Evolutionary conservation across 1,140 invertebrate genomes (phyloP).

Genomic region (Trissolcus basalis): DNA sequence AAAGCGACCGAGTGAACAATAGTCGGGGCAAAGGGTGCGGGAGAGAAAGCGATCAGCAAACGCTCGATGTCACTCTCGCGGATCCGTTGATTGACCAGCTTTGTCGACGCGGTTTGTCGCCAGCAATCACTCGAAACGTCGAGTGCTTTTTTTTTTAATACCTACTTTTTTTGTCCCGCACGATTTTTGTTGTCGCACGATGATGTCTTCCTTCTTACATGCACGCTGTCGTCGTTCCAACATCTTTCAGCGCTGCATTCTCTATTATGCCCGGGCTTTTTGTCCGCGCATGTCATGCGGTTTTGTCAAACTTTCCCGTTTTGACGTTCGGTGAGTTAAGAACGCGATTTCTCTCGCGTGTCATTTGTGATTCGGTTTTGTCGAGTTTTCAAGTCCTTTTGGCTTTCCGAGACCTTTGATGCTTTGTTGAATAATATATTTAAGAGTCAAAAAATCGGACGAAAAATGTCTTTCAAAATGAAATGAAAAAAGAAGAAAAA

Average conservation of each 20-base stretch:
- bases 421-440: not conserved
- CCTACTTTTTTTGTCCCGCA: conserved; percentile 1
- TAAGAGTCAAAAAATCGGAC: no score
- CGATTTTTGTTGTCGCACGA: conserved; percentile 6
- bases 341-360: not conserved
- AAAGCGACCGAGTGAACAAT: conserved; percentile 45
- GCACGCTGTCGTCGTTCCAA: conserved; percentile 16
- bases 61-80: conserved; percentile 51
- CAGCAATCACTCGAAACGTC: conserved; percentile 24
- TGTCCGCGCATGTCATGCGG: conserved; percentile 15
- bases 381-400: not conserved
- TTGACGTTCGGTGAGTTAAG: conserved; percentile 3
- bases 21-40: conserved; percentile 10
- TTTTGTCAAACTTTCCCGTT: conserved; percentile 19
- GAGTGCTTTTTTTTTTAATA: conserved; percentile 16
- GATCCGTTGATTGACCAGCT: conserved; percentile 47
- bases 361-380: not conserved
- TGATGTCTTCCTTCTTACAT: conserved; percentile 22
- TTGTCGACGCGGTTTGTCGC: conserved; percentile 53
- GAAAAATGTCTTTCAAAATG: no score
- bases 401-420: conserved; percentile 4
- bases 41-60: conserved; percentile 53
- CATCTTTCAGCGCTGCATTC: conserved; percentile 20
- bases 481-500: no score
- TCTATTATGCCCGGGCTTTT: conserved; percentile 19